Evolutionary conservation across 2,113 vertebrate species (phyloP).

Genomic region (Otus sunia): DNA sequence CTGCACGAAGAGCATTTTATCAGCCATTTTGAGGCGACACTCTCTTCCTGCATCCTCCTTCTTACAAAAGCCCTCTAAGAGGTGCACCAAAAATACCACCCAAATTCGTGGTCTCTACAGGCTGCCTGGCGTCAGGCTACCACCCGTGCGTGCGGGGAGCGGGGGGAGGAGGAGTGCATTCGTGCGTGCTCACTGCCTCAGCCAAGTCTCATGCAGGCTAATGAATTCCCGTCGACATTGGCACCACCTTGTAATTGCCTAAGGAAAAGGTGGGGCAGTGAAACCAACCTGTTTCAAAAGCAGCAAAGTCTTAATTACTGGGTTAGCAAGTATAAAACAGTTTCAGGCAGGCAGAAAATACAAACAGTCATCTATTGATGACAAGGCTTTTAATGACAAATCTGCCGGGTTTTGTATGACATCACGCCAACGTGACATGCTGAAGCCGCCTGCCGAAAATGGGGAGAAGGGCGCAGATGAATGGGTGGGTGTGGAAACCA

Average conservation of each 20-base stretch:
- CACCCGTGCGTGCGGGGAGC: accelerated
- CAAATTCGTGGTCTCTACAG: not conserved
- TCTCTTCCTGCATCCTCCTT: not conserved
- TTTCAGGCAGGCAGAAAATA: constrained; percentile 55
- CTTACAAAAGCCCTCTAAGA: not conserved
- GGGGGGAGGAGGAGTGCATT: accelerated
- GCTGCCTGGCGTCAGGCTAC: not conserved
- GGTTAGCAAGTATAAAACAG: constrained; percentile 36
- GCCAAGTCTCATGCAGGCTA: not conserved
- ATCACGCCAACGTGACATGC: constrained; percentile 32
- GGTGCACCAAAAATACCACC: not conserved
- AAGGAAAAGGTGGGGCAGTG: constrained; percentile 36
- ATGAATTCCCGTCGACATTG: not conserved
- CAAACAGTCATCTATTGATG: constrained; percentile 49
- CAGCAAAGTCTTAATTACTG: constrained; percentile 23
- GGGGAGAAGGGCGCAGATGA: constrained; percentile 40
- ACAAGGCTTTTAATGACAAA: constrained; percentile 53
- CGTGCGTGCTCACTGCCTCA: accelerated
- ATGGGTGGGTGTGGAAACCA: constrained; percentile 58
- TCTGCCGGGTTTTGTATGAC: not conserved
- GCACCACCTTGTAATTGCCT: not conserved
- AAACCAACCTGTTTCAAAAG: constrained; percentile 54
- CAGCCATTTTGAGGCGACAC: not conserved
- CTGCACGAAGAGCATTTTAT: constrained; percentile 5
- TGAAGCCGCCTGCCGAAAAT: not conserved